Conservation (phyloP, 2,888 invertebrate species). For the Nemurella pictetii region DNA sequence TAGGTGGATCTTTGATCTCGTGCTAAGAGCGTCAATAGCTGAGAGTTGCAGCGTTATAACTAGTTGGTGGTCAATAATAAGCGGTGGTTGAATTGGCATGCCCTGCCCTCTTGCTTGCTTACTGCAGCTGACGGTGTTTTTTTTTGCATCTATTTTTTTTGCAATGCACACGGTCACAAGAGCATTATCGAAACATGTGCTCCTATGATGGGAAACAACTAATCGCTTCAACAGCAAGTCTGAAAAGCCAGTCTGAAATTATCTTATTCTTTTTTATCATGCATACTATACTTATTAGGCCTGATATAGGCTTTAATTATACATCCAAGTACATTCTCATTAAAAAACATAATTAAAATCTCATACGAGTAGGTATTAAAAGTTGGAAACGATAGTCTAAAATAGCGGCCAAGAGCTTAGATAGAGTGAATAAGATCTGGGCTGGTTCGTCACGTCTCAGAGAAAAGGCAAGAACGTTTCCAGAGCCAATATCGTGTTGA, state of each 20-base stretch:
- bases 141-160: not conserved
- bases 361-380: conserved; percentile 29
- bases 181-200: not conserved
- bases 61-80: not conserved
- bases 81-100: not conserved
- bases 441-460: conserved; percentile 9
- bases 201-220: not conserved
- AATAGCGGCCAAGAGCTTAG: conserved; percentile 4
- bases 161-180: not conserved
- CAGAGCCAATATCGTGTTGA: not conserved
- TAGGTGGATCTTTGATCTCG: no score
- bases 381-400: conserved; percentile 10
- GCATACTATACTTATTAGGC: conserved; percentile 33
- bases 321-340: conserved; percentile 27
- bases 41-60: not conserved
- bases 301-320: conserved; percentile 29
- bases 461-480: not conserved
- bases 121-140: not conserved
- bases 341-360: conserved; percentile 30
- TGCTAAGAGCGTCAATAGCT: not conserved
- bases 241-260: conserved; percentile 1
- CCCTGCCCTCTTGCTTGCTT: not conserved
- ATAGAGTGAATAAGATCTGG: not conserved
- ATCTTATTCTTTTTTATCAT: conserved; percentile 42
- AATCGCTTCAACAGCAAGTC: not conserved